Evolutionary conservation across 1,140 invertebrate genomes (phyloP).

Genomic region (Drosophila nannoptera): DNA sequence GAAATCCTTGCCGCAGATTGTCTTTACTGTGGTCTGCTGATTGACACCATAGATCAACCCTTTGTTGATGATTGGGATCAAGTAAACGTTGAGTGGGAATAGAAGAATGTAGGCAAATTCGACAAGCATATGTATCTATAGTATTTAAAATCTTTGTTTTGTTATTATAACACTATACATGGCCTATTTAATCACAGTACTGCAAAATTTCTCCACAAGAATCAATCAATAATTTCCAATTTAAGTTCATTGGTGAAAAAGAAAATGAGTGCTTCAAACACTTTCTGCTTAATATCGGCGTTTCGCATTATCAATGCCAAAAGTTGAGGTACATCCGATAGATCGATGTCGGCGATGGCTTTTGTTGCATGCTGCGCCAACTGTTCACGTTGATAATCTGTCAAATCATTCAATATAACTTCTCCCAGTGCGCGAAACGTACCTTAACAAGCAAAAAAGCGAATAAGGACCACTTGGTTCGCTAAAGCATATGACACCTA

Average conservation of each 20-base stretch:
- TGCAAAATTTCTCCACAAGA: neutral
- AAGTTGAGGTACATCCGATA: slow-evolving; percentile 65
- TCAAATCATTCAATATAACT: slow-evolving; percentile 69
- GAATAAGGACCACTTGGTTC: neutral
- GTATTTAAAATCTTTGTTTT: slow-evolving; percentile 15
- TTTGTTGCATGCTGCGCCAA: slow-evolving; percentile 64
- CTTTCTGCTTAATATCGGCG: slow-evolving; percentile 59
- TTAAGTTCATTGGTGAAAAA: slow-evolving; percentile 70
- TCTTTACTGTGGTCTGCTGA: slow-evolving; percentile 95
- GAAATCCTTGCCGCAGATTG: slow-evolving; percentile 95
- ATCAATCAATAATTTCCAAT: slow-evolving; percentile 72
- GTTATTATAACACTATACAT: slow-evolving; percentile 6
- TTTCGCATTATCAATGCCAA: slow-evolving; percentile 65
- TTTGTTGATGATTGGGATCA: slow-evolving; percentile 91
- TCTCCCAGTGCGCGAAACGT: slow-evolving; percentile 68
- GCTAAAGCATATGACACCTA: slow-evolving; percentile 24
- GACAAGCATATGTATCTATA: slow-evolving; percentile 27
- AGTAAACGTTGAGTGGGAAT: slow-evolving; percentile 91
- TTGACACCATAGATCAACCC: slow-evolving; percentile 91
- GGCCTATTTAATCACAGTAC: neutral
- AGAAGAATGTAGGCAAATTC: slow-evolving; percentile 32
- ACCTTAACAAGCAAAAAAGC: slow-evolving; percentile 37
- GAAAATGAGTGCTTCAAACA: slow-evolving; percentile 63
- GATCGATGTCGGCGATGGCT: slow-evolving; percentile 59
- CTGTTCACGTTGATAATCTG: slow-evolving; percentile 61